Evolutionary conservation across 2,888 invertebrate species (phyloP), one percentile per base, ranked within the genome.

Genomic region (Amphipoea oculea): DNA sequence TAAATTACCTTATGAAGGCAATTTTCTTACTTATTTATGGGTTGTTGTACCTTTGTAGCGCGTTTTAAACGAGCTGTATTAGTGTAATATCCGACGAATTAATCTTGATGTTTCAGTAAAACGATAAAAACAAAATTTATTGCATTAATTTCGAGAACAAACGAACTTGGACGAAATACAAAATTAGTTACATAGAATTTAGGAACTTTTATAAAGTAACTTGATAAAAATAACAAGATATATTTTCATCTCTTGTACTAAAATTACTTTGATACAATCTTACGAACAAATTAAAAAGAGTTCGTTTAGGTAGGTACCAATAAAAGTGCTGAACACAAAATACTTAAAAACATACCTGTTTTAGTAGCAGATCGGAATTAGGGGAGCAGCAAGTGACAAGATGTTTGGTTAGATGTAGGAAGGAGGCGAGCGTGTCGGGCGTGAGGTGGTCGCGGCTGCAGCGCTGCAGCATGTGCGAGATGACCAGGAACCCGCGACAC

Each of bases 401-500:
- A 96, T 99, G 99, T 96, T 99, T 99, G 73, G 99, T 99, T 83
- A 99, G 97, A 92, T 98, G 98, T 74, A 99, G 97, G 97, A 99
- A 99, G 60, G 99, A 99, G 80, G 99, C 98, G 81, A 99, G 97
- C 63, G 99, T 99, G 94, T 99, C 99, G 66, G 99, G 98, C 17
- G 99, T 99, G 76, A 99, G 97, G 95, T 99, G 99, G 92, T 99
- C 99, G 86, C 99, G 97, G 75, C 98, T 98, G 83, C 99, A 99
- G 90, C 99, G 98, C 95, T 99, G 99, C 91, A 99, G 97, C 98
- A 99, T 99, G 95, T 99, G 99, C 89, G 99, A 99, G 94, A 99
- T 99, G 86, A 99, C 99, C 91, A 99, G 98, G 96, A 99, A 99
- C 82, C 99, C 99, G 90, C 99, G 98, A 95, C 99, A 99, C 96